Conservation (phyloP, 2,797 vertebrate species). For the Neosilurus mollespiculum region DNA sequence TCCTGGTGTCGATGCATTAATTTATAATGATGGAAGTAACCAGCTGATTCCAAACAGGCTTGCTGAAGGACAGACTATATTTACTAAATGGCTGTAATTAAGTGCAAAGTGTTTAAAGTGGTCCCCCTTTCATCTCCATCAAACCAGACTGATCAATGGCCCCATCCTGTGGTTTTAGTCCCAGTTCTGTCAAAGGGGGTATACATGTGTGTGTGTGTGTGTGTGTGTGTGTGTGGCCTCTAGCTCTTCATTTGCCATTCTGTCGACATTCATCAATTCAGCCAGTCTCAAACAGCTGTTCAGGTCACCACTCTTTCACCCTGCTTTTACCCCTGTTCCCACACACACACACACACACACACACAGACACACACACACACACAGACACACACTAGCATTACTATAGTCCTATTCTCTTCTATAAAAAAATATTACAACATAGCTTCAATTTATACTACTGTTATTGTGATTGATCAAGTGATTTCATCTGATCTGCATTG, state of each 20-base stretch:
- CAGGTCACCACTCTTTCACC: not conserved
- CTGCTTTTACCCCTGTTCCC: not conserved
- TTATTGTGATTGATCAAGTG: not conserved
- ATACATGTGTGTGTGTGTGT: conserved; percentile 8
- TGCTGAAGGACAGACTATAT: conserved; percentile 48
- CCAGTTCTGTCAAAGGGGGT: conserved; percentile 1
- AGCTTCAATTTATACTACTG: not conserved
- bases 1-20: not conserved
- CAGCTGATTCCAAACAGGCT: not conserved
- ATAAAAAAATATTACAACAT: not conserved
- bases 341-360: conserved; percentile 22
- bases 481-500: not conserved
- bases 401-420: not conserved
- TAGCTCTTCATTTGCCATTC: conserved; percentile 29
- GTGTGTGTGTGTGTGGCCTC: conserved; percentile 11
- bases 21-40: conserved; percentile 11
- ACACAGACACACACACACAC: conserved; percentile 26
- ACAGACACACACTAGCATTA: not conserved
- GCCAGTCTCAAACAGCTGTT: conserved; percentile 12
- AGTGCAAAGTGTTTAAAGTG: conserved; percentile 47
- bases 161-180: conserved; percentile 21
- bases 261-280: conserved; percentile 28
- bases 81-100: conserved; percentile 59
- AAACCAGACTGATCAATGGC: conserved; percentile 51
- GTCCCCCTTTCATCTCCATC: conserved; percentile 59